Base-by-base conservation (phyloP, 2,888 invertebrate genomes). In the Patella caerulea region DNA sequence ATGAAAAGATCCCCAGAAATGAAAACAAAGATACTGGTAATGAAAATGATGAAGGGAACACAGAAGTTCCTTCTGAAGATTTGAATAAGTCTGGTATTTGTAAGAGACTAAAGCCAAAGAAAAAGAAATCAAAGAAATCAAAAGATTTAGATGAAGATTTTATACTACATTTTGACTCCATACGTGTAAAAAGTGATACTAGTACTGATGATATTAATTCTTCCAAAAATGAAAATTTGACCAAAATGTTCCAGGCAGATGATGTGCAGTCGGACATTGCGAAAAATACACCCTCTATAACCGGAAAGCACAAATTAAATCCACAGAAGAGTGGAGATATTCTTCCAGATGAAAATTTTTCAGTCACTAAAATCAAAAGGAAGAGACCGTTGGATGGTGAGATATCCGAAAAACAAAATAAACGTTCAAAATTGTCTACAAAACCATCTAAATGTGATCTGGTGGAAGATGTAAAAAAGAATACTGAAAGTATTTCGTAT, bases 381-480 rank as follows among this genome's bases (percentile, higher is more conserved):
- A 53, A 74, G 70, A 55, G 74, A 73, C 34, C 73, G 45, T 15
- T 71, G 56, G 55, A 55, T 53, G 24, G 65, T 24, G 34, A 76
- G 56, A 56, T 73, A 59, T 52, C 65, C 19, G 56, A 75, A 69
- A 52, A 29, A 29, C 4, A 72, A 24, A 72, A 75, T 45, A 76
- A 76, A 73, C 52, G 52, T 54, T 70, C 55, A 72, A 53, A 71
- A 75, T 69, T 15, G 54, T n/a, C 71, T 24, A 56, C 34, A 34
- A 24, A 75, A 69, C 29, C 11, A 53, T 29, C 69, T 19, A 45
- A 45, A 45, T 3, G 52, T 5, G n/a, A 53, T 24, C 15, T 55
- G 73, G 45, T 77, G 71, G n/a, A 71, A 74, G 19, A 59, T 76
- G 56, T 76, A 54, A 55, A 53, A 73, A 17, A 71, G 73, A 24